Evolutionary conservation across 2,797 vertebrate species (phyloP).

Genomic region (Darevskia mixta): DNA sequence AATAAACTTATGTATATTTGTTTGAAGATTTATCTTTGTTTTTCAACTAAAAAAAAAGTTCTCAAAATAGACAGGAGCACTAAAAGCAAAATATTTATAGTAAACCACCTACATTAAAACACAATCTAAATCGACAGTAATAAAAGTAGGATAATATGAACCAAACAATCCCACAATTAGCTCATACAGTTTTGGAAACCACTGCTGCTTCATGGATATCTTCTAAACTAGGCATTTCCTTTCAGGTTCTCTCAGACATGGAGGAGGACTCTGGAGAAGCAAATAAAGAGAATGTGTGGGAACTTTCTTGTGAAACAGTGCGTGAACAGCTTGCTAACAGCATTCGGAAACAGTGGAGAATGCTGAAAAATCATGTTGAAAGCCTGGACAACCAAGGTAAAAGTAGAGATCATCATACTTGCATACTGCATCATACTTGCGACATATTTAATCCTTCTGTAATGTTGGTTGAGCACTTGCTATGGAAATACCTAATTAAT

Average conservation of each 20-base stretch:
- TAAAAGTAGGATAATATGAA: neutral
- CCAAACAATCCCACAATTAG: neutral
- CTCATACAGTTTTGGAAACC: neutral
- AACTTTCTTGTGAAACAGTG: constrained; percentile 92
- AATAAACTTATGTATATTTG: neutral
- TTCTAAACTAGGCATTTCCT: constrained; percentile 7
- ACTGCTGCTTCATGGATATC: neutral
- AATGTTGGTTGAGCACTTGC: neutral
- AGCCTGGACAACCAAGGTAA: constrained; percentile 94
- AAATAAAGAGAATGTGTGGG: constrained; percentile 87
- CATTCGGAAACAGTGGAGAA: constrained; percentile 97
- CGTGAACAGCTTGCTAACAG: constrained; percentile 95
- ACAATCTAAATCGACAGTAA: neutral
- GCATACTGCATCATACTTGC: neutral
- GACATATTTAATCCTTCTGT: neutral
- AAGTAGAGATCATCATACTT: neutral
- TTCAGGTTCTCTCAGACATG: constrained; percentile 85
- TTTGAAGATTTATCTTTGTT: neutral
- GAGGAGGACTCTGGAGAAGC: constrained; percentile 87
- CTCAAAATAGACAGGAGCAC: neutral
- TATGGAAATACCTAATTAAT: neutral
- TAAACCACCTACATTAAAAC: neutral
- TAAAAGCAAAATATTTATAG: neutral
- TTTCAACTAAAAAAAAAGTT: neutral
- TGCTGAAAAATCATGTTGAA: constrained; percentile 92